Conservation (phyloP, 1,140 invertebrate species). For the Eumeta japonica region DNA sequence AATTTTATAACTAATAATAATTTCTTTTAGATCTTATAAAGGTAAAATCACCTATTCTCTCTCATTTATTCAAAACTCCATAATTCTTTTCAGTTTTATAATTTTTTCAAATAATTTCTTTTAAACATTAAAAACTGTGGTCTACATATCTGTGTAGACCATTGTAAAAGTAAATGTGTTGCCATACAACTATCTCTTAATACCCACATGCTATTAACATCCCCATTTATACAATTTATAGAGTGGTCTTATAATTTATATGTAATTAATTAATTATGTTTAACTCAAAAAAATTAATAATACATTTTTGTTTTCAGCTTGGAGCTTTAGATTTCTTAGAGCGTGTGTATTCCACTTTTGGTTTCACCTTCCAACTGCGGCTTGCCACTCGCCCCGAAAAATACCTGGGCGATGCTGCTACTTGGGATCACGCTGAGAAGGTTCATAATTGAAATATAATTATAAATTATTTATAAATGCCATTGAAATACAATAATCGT, state of each 20-base stretch:
- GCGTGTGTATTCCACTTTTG: conserved; percentile 87
- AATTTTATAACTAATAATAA: too few relatives aligned
- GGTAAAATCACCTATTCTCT: too few relatives aligned
- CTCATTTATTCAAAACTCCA: too few relatives aligned
- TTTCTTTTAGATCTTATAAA: too few relatives aligned
- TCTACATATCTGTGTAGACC: too few relatives aligned
- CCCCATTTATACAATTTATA: not conserved
- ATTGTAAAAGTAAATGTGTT: not conserved
- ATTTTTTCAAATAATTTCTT: too few relatives aligned
- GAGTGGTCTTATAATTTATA: too few relatives aligned
- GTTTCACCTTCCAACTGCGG: conserved; percentile 90
- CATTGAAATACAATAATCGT: not conserved
- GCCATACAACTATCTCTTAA: not conserved
- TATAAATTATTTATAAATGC: not conserved
- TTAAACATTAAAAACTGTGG: too few relatives aligned
- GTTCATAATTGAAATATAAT: conserved; percentile 27
- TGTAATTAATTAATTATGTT: too few relatives aligned
- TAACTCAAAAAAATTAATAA: too few relatives aligned
- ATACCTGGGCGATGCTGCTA: conserved; percentile 84
- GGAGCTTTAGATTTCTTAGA: conserved; percentile 86
- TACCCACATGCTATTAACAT: too few relatives aligned
- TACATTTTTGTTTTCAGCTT: conserved; percentile 28
- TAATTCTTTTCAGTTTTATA: too few relatives aligned
- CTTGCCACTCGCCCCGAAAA: conserved; percentile 95
- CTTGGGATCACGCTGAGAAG: conserved; percentile 93